Evolutionary conservation across 2,888 invertebrate species (phyloP), one percentile per base, ranked within the genome.

Genomic region (Gymnoscelis rufifasciata): DNA sequence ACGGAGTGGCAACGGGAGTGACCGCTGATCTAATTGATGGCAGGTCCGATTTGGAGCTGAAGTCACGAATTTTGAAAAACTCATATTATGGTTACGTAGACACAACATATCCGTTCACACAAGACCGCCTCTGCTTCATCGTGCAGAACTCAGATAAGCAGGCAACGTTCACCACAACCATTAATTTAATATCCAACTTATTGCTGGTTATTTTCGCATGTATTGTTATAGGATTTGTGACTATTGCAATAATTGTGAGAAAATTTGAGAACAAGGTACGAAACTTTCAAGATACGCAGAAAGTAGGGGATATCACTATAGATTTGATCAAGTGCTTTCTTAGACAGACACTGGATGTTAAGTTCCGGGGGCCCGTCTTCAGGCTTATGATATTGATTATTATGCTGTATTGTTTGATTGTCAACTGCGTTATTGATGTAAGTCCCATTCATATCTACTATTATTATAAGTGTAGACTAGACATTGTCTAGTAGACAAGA

Each of bases 41-140:
- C 4, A 90, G 90, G 36, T 74, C 89, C 0, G 91, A 91, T 48
- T 59, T 91, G 11, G 89, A 90, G 47, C 60, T 90, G 5, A 90
- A 80, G 51, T 84, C 90, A 0, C 71, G 91, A 42, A 90, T 91
- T 33, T 68, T 91, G 3, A 83, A 89, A 43, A 79, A 82, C 38
- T 75, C 81, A 0, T 90, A 88, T 53, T 76, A 82, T 10, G 83
- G 83, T 1, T 80, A 78, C 38, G 86, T 89, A 10, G 91, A 91
- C 45, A 78, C 79, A 1, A 89, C 90, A 0, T 81, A 88, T 38
- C 89, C 90, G 1, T 71, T 90, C 4, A 71, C 64, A 7, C 88
- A 90, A 49, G 90, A 91, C 50, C 88, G 88, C 57, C 57, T 91
- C 7, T 91, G 91, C 60, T 89, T 91, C 39, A 54, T 91, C 15